Evolutionary conservation across 2,888 invertebrate genomes (phyloP).

Genomic region (Labia minor): DNA sequence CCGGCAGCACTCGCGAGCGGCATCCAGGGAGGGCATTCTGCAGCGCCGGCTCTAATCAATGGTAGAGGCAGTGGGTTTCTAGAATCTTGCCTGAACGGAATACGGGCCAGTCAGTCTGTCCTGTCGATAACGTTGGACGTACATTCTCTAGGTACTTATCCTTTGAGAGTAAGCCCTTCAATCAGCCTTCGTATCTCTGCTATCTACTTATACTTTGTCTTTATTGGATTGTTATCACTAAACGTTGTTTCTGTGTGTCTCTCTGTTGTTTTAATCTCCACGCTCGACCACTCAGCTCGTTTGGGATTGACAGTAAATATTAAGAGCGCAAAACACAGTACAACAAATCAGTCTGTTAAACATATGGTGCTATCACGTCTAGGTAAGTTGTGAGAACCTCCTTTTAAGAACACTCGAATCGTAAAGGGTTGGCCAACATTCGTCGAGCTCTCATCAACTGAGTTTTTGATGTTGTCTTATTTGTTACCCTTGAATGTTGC

Average conservation of each 20-base stretch:
- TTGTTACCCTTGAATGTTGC: neutral
- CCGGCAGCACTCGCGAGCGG: conserved; percentile 15
- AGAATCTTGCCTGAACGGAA: conserved; percentile 13
- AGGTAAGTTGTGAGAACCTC: conserved; percentile 26
- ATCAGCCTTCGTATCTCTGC: conserved; percentile 5
- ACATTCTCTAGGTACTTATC: neutral
- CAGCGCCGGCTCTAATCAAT: conserved; percentile 8
- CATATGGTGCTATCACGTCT: conserved; percentile 32
- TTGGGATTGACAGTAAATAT: conserved; percentile 7
- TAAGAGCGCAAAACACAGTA: conserved; percentile 8
- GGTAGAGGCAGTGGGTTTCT: neutral
- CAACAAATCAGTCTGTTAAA: conserved; percentile 25
- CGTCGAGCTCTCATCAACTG: neutral
- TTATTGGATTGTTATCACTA: neutral
- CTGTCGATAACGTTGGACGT: neutral
- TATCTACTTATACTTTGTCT: neutral
- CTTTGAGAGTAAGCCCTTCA: conserved; percentile 3
- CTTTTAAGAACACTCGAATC: neutral
- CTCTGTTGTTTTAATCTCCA: conserved; percentile 5
- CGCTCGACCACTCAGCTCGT: neutral
- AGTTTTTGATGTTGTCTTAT: neutral
- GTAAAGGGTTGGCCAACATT: no score
- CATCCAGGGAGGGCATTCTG: conserved; percentile 18
- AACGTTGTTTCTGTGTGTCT: conserved; percentile 8
- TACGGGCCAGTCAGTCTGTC: neutral